These are phyloP conservation scores for Myripristis jacobus DNA, from an alignment of 2,797 vertebrate species.

Conservation along the genomic window DNA sequence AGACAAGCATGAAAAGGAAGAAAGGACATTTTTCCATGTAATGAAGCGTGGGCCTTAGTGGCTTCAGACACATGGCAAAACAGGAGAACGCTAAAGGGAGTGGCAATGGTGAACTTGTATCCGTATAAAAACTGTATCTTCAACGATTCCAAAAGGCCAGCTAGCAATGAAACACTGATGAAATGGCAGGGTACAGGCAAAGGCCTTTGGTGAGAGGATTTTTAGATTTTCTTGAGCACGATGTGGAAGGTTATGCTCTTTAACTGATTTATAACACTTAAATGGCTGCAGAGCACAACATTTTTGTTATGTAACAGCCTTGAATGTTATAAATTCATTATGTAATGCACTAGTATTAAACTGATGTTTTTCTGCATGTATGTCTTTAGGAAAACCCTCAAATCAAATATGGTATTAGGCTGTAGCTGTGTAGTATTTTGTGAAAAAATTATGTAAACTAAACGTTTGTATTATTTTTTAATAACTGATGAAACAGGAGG, in stretches of 20 bases:
- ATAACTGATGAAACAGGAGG: too few relatives aligned
- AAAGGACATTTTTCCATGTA: constrained; percentile 23
- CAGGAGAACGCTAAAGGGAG: constrained; percentile 27
- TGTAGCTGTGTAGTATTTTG: too few relatives aligned
- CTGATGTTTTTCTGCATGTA: not conserved
- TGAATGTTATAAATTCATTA: not conserved
- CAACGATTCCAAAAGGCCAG: not conserved
- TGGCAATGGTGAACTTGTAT: constrained; percentile 49
- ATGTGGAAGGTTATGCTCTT: not conserved
- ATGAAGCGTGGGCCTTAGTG: constrained; percentile 23
- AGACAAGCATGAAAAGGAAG: not conserved
- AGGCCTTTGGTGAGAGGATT: not conserved
- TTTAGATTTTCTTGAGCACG: not conserved
- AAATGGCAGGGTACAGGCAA: constrained; percentile 8
- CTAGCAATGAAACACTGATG: constrained; percentile 4
- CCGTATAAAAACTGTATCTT: not conserved
- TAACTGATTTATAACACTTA: not conserved
- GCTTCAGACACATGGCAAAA: constrained; percentile 36
- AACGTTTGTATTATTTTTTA: too few relatives aligned
- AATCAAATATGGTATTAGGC: too few relatives aligned
- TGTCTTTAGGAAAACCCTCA: not conserved
- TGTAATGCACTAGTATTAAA: not conserved
- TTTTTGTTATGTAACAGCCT: not conserved
- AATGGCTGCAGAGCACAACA: not conserved
- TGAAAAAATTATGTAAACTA: too few relatives aligned